These are phyloP conservation scores for Asarcornis scutulata DNA, from an alignment of 2,113 vertebrate species.

Conservation along the genomic window DNA sequence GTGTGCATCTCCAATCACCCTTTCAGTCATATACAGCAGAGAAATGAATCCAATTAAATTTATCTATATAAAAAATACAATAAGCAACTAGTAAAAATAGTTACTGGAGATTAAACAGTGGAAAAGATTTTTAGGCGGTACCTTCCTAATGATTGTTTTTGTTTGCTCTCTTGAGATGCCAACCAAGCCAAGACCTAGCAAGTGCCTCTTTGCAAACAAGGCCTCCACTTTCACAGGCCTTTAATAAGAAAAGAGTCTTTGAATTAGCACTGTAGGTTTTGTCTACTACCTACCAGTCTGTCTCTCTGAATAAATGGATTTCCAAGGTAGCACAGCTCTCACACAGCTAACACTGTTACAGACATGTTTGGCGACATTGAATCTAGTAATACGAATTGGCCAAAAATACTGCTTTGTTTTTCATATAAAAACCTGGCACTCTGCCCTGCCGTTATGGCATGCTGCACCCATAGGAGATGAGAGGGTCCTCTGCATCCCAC, in stretches of 20 bases:
- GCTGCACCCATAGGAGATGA: neutral
- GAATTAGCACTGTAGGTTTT: rapidly evolving
- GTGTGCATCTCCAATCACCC: neutral
- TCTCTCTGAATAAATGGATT: neutral
- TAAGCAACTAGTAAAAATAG: neutral
- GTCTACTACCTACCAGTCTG: neutral
- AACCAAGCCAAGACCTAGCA: neutral
- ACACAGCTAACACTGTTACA: neutral
- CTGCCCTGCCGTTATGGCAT: neutral
- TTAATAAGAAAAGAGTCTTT: neutral
- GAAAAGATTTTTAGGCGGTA: neutral
- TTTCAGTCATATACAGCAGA: neutral
- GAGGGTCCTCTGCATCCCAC: neutral
- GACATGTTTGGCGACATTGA: neutral
- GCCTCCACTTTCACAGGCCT: neutral
- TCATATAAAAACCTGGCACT: neutral
- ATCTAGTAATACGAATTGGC: neutral
- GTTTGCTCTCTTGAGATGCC: neutral
- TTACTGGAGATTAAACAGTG: neutral
- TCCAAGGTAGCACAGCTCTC: neutral
- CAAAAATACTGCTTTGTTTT: neutral
- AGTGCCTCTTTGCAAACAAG: neutral
- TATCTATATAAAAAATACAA: neutral
- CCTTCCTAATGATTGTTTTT: neutral
- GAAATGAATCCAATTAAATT: neutral